A percentile compares a stretch with the other conserved stretches of the same genome.
phyloP scores from a whole-genome alignment of 2,797 vertebrate genomes.

The Petrocephalus schoutedeni region DNA sequence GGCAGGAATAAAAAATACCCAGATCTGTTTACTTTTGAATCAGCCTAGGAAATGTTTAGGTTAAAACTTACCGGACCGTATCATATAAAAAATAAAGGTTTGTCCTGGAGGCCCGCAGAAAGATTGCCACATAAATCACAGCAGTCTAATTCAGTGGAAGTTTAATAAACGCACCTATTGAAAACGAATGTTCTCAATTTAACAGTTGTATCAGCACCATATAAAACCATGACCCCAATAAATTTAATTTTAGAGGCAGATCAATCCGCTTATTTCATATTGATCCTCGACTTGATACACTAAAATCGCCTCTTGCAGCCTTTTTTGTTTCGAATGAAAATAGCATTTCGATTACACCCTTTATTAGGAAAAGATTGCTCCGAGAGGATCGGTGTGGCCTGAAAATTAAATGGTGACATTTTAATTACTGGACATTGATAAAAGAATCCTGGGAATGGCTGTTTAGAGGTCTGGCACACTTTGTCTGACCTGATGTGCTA shows the following conservation, averaged over 20 bases:
- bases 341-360: conserved; percentile 81
- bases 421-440: conserved; percentile 95
- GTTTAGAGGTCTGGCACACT: conserved; percentile 53
- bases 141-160: conserved; percentile 72
- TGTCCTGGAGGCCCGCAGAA: conserved; percentile 55
- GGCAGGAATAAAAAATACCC: not conserved
- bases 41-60: conserved; percentile 48
- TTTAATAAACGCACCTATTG: conserved; percentile 84
- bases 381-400: conserved; percentile 67
- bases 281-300: conserved; percentile 69
- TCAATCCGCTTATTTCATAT: conserved; percentile 80
- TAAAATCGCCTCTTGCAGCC: conserved; percentile 61
- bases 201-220: conserved; percentile 84
- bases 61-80: conserved; percentile 62
- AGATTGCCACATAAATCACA: conserved; percentile 78
- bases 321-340: conserved; percentile 65
- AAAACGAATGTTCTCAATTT: conserved; percentile 87
- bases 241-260: conserved; percentile 88
- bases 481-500: conserved; percentile 57
- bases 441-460: conserved; percentile 66
- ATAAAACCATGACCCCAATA: conserved; percentile 90
- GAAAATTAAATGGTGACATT: conserved; percentile 92
- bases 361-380: conserved; percentile 78
- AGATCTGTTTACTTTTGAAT: conserved; percentile 39
- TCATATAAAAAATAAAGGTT: conserved; percentile 54